These are phyloP conservation scores for Agonopterix subpropinquella DNA, from an alignment of 2,888 invertebrate species.

Conservation along the genomic window DNA sequence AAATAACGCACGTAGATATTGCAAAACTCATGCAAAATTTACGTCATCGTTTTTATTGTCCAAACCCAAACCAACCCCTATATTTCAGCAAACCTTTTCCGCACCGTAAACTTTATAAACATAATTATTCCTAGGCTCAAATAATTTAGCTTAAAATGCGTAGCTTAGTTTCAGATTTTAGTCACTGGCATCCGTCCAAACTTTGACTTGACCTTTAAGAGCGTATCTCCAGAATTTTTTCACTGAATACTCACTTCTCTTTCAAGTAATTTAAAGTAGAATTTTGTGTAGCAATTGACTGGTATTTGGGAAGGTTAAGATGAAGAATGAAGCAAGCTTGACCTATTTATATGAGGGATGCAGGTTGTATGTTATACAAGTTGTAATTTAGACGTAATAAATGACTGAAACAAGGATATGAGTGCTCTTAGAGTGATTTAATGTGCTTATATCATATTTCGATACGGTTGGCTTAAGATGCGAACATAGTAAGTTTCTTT, in stretches of 20 bases:
- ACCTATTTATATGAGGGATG: conserved; percentile 9
- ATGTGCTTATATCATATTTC: too few species aligned
- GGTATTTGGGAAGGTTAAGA: not conserved
- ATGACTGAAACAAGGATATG: too few species aligned
- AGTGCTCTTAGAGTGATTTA: too few species aligned
- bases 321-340: conserved; percentile 3
- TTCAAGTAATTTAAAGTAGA: not conserved
- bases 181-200: conserved; percentile 20
- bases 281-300: not conserved
- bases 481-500: too few species aligned
- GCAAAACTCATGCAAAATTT: too few species aligned
- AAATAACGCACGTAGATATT: too few species aligned
- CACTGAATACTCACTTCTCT: not conserved
- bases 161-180: conserved; percentile 23
- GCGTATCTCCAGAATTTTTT: not conserved
- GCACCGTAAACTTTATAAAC: conserved; percentile 12
- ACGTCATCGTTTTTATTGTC: too few species aligned
- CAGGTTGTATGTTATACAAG: not conserved
- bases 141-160: conserved; percentile 20
- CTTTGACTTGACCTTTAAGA: not conserved
- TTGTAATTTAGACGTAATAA: too few species aligned
- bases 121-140: conserved; percentile 16
- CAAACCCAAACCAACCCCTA: not conserved
- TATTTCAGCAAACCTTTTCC: conserved; percentile 12
- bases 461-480: too few species aligned